phyloP scores from a whole-genome alignment of 2,797 vertebrate genomes.

The Lithobates sylvaticus region DNA sequence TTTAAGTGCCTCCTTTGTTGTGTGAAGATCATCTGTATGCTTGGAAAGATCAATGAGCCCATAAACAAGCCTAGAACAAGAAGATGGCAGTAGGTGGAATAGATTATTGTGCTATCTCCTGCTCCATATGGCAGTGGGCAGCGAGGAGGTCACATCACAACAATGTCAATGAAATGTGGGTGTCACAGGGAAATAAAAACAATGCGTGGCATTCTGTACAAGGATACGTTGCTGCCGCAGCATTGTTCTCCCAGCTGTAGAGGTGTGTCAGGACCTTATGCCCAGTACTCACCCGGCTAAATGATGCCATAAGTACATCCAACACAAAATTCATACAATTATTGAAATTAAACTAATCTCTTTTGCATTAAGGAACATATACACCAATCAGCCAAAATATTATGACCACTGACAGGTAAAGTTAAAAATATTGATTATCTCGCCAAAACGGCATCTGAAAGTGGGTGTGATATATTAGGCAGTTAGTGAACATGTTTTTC shows the following conservation, averaged over 20 bases:
- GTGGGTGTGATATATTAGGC: too few relatives aligned
- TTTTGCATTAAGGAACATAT: too few relatives aligned
- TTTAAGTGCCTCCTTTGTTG: background rate
- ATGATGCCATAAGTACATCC: too few relatives aligned
- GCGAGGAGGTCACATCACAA: conserved; percentile 18
- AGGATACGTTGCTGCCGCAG: conserved; percentile 1
- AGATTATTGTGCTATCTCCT: conserved; percentile 7
- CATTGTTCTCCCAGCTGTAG: background rate
- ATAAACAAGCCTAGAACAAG: background rate
- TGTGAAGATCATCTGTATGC: background rate
- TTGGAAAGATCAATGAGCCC: conserved; percentile 15
- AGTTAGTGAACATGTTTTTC: too few relatives aligned
- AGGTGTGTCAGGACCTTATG: too few relatives aligned
- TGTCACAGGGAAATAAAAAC: background rate
- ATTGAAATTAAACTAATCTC: too few relatives aligned
- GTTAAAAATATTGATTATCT: too few relatives aligned
- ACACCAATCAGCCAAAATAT: too few relatives aligned
- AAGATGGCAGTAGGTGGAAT: conserved; percentile 33
- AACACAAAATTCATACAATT: too few relatives aligned
- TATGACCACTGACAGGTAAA: too few relatives aligned
- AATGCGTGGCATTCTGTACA: background rate
- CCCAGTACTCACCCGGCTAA: too few relatives aligned
- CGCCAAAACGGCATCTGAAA: too few relatives aligned
- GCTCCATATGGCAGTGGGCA: conserved; percentile 24
- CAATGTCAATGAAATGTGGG: conserved; percentile 29